A percentile compares a stretch with the other conserved stretches of the same genome.
Evolutionary conservation across 2,113 vertebrate species (phyloP).

Genomic region (Serinus canaria): DNA sequence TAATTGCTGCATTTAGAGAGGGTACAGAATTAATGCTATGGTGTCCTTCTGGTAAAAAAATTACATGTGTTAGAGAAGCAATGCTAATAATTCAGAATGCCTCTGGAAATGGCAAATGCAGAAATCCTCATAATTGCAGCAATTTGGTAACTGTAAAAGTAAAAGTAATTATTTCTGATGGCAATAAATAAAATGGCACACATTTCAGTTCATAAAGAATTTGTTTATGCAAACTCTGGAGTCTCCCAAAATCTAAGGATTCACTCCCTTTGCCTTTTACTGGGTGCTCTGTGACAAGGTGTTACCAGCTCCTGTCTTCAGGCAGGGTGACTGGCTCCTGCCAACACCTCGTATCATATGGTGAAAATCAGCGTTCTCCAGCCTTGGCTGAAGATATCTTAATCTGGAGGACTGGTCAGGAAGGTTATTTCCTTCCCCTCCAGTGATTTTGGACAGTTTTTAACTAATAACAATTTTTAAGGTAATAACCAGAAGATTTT

Average conservation of each 20-base stretch:
- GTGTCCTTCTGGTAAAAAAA: conserved; percentile 1
- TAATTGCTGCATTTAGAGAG: conserved; percentile 38
- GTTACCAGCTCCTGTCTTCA: accelerated
- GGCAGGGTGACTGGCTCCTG: background rate
- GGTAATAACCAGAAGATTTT: background rate
- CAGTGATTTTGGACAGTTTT: background rate
- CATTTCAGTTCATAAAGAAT: background rate
- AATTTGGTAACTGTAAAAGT: background rate
- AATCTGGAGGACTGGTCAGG: background rate
- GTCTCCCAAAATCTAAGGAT: background rate
- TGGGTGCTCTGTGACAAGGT: background rate
- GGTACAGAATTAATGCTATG: conserved; percentile 18
- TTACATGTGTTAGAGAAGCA: background rate
- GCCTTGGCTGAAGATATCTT: background rate
- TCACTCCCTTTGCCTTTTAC: background rate
- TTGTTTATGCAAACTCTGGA: background rate
- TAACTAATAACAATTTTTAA: background rate
- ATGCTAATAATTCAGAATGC: background rate
- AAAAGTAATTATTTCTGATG: background rate
- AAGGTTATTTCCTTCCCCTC: background rate
- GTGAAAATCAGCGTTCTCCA: background rate
- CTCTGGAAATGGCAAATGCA: background rate
- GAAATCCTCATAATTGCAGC: background rate
- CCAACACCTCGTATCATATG: too few relatives aligned
- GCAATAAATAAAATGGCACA: background rate